Evolutionary conservation across 1,140 invertebrate species (phyloP).

Genomic region (Reticulitermes speratus): DNA sequence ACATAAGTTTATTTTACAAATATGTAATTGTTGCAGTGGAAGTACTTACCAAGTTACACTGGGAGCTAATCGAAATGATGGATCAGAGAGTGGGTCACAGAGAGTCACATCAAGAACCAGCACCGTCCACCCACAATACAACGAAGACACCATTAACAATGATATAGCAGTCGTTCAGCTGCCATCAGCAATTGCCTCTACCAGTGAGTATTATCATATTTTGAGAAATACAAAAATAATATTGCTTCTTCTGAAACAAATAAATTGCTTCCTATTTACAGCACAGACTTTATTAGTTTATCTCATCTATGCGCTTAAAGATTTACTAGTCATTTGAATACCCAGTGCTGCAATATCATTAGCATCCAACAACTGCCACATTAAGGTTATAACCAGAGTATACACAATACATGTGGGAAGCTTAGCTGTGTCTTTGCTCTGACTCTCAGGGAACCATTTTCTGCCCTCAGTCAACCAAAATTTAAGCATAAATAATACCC

Average conservation of each 20-base stretch:
- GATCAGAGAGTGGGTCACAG: conserved; percentile 33
- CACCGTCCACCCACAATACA: conserved; percentile 36
- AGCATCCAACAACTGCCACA: no score
- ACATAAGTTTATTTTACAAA: no score
- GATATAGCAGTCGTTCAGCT: conserved; percentile 38
- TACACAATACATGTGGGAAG: no score
- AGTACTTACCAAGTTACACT: neutral
- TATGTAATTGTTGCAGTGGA: no score
- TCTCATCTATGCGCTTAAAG: no score
- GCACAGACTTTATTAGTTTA: neutral
- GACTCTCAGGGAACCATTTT: no score
- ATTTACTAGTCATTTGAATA: no score
- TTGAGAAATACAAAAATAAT: neutral
- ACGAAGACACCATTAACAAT: conserved; percentile 36
- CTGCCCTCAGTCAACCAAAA: no score
- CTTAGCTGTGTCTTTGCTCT: no score
- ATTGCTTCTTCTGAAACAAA: neutral
- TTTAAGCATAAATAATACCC: no score
- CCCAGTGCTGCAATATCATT: no score
- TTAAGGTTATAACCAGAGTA: no score
- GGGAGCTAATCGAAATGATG: conserved; percentile 33
- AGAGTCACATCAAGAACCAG: conserved; percentile 30
- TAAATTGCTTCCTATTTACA: neutral
- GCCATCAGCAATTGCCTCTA: conserved; percentile 28
- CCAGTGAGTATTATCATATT: conserved; percentile 28